These are phyloP conservation scores for Caenorhabditis latens DNA, from an alignment of 1,140 invertebrate genomes.

Conservation along the genomic window DNA sequence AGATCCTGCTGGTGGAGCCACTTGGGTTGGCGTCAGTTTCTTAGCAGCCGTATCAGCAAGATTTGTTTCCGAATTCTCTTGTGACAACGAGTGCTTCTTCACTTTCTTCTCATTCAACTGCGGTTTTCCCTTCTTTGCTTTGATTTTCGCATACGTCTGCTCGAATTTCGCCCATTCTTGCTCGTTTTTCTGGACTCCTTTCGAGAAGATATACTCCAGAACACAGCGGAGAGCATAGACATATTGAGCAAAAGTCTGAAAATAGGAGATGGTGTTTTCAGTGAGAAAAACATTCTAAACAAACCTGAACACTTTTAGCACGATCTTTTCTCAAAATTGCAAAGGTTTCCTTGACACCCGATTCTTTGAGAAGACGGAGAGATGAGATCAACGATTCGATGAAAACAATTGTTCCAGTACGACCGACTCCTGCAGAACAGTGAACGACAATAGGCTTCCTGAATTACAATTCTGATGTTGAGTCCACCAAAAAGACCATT, in stretches of 20 bases:
- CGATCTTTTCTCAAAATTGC: slow-evolving; percentile 14
- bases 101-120: slow-evolving; percentile 2
- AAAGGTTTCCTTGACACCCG: background rate
- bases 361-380: background rate
- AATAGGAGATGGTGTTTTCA: background rate
- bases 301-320: slow-evolving; percentile 40
- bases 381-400: slow-evolving; percentile 7
- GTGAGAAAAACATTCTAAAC: background rate
- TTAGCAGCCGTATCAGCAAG: background rate
- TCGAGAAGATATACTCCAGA: slow-evolving; percentile 28
- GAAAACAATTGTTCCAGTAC: slow-evolving; percentile 17
- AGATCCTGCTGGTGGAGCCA: background rate
- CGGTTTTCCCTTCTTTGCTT: background rate
- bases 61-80: slow-evolving; percentile 10
- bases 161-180: slow-evolving; percentile 24
- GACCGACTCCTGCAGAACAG: slow-evolving; percentile 28
- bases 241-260: slow-evolving; percentile 36
- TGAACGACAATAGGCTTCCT: slow-evolving; percentile 7
- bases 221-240: slow-evolving; percentile 35
- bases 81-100: background rate
- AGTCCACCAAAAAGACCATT: background rate
- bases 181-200: slow-evolving; percentile 30
- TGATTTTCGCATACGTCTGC: slow-evolving; percentile 27
- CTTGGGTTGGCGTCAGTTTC: background rate
- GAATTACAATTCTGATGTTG: background rate